Evolutionary conservation across 2,113 vertebrate species (phyloP).

Genomic region (Tragelaphus buxtoni): DNA sequence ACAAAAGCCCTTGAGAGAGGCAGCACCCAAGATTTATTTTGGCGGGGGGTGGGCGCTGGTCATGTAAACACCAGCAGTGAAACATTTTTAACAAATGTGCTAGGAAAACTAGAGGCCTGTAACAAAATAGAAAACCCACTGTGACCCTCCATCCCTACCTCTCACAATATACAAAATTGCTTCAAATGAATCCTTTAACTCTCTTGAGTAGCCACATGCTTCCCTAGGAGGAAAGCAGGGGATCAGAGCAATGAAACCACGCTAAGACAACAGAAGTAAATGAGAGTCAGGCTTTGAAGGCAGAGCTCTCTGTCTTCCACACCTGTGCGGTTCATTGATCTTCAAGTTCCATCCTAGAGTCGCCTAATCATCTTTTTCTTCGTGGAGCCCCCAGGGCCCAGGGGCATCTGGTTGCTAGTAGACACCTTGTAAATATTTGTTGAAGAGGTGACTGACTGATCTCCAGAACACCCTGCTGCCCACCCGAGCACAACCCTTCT

Average conservation of each 20-base stretch:
- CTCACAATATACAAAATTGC: not conserved
- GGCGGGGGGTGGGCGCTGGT: accelerated
- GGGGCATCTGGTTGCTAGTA: not conserved
- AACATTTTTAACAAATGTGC: not conserved
- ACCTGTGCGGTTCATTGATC: not conserved
- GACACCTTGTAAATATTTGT: not conserved
- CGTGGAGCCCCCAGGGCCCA: not conserved
- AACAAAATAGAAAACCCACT: not conserved
- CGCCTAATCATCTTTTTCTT: not conserved
- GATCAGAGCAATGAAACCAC: too few relatives aligned
- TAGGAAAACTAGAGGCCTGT: not conserved
- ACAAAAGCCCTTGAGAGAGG: not conserved
- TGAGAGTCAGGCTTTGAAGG: not conserved
- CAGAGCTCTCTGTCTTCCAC: not conserved
- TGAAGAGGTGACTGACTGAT: not conserved
- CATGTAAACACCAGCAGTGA: not conserved
- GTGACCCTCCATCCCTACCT: not conserved
- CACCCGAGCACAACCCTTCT: accelerated
- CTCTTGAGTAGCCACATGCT: not conserved
- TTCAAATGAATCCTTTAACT: not conserved
- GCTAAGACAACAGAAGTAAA: not conserved
- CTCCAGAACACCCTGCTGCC: not conserved
- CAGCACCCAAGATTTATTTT: not conserved
- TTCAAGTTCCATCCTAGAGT: not conserved
- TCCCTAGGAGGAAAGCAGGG: not conserved